phyloP scores from a whole-genome alignment of 2,113 vertebrate genomes.

The Amphiprion percula region DNA sequence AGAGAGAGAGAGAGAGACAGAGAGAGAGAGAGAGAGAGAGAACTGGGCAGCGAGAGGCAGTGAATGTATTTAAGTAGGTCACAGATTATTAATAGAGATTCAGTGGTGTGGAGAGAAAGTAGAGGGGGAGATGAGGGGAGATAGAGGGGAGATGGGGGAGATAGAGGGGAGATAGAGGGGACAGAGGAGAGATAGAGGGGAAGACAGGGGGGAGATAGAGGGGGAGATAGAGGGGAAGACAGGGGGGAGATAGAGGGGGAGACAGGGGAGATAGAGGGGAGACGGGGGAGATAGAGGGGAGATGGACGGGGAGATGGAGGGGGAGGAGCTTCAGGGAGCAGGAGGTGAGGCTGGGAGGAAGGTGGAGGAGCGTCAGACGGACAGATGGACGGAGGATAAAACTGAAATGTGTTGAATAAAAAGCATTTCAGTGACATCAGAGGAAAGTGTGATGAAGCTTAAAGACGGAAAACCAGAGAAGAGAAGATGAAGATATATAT shows the following conservation, averaged over 20 bases:
- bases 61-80: constrained; percentile 88
- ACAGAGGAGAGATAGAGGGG: too few species aligned
- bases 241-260: too few species aligned
- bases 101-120: constrained; percentile 84
- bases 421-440: constrained; percentile 64
- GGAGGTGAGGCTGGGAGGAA: constrained; percentile 67
- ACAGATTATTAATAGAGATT: constrained; percentile 90
- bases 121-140: constrained; percentile 61
- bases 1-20: too few species aligned
- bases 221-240: too few species aligned
- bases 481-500: too few species aligned
- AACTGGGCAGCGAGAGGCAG: constrained; percentile 72
- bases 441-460: constrained; percentile 58
- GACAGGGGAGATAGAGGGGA: constrained; percentile 49
- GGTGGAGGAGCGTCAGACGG: constrained; percentile 73
- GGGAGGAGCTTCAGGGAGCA: constrained; percentile 45
- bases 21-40: constrained; percentile 37
- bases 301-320: constrained; percentile 40
- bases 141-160: constrained; percentile 44
- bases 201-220: too few species aligned
- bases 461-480: constrained; percentile 28
- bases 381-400: constrained; percentile 79
- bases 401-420: constrained; percentile 53
- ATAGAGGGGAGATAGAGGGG: constrained; percentile 15
- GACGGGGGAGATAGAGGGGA: constrained; percentile 29